Percentiles rank a stretch among this genome's conserved stretches.
phyloP scores from a whole-genome alignment of 2,888 invertebrate genomes.

The Proisotoma minuta region DNA sequence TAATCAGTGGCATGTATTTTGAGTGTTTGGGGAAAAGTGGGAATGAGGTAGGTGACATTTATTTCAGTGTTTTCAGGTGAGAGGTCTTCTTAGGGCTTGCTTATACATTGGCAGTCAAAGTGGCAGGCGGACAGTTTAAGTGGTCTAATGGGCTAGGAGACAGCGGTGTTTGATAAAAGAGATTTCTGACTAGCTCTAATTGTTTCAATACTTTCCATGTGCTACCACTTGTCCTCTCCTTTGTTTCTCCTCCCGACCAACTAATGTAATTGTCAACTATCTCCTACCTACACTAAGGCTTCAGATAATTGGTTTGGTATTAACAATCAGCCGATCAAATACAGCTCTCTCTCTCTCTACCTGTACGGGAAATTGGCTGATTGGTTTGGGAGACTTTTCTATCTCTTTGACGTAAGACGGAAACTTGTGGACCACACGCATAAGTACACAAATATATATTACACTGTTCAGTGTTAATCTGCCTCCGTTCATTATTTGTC shows the following conservation, averaged over 20 bases:
- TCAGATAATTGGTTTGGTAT: constrained; percentile 20
- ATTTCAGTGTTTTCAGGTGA: constrained; percentile 3
- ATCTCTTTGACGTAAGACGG: constrained; percentile 8
- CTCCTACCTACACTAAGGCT: constrained; percentile 6
- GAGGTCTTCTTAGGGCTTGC: background rate
- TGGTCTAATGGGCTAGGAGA: constrained; percentile 47
- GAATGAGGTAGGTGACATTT: constrained; percentile 8
- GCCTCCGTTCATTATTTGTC: background rate
- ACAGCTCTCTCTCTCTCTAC: constrained; percentile 3
- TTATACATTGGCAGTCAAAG: constrained; percentile 20
- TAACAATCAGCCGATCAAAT: constrained; percentile 5
- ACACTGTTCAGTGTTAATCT: background rate
- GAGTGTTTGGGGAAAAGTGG: background rate
- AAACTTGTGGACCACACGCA: constrained; percentile 10
- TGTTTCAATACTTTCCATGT: constrained; percentile 31
- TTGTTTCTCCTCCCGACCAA: constrained; percentile 35
- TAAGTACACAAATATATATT: background rate
- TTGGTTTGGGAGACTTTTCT: constrained; percentile 2
- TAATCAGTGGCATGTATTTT: too few relatives aligned
- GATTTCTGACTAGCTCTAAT: constrained; percentile 41
- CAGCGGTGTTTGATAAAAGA: constrained; percentile 43
- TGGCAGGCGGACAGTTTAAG: constrained; percentile 44
- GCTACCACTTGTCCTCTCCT: constrained; percentile 22
- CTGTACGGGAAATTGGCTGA: background rate
- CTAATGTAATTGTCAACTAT: constrained; percentile 10